Base-by-base conservation (phyloP, 1,140 invertebrate species). In the Leptinotarsa undecemlineata region DNA sequence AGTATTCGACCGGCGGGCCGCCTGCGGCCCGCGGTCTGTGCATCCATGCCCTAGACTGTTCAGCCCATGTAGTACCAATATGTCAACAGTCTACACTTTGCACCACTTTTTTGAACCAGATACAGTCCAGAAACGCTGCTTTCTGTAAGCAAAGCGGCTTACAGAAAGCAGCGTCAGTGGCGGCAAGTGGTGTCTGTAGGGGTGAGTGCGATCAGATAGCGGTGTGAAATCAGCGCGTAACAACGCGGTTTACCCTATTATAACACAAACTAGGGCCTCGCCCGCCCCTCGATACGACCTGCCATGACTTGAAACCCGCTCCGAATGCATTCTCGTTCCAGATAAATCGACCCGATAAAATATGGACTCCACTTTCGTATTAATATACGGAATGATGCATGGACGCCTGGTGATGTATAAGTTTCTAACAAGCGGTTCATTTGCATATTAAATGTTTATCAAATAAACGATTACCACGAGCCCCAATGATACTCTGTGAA, bases 211-310 rank as follows among this genome's bases (percentile, higher is more conserved):
- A 84, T 84, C 83, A 81, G 83, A 84, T 84, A 84, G 79, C 74
- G 76, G 78, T 75, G 81, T 83, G 81, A 84, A 84, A 84, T 83
- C 83, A 81, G 82, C 82, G 83, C 83, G 83, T 83, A 84, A 84
- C 83, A 83, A 84, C 83, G 83, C 80, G 83, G 83, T 84, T 83
- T 82, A 84, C 81, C 83, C 82, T 80, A 84, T 84, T 84, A 84
- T 82, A 83, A 84, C 79, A 76, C 73, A 72, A 74, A 76, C 57
- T 61, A 33, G 72, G 72, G 75, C 73, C 74, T 76, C 74, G 76
- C 75, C 78, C 80, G 70, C 73, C 79, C 78, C 78, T 72, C 8
- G 33, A 33, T 42, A 42, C 33, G 33, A 42, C 75, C 71, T 74
- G 74, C 67, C 72, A 75, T 77, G 75, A 80, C 79, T 21, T 26